These are phyloP conservation scores for Pangasius sanitwongsei DNA, from an alignment of 2,797 vertebrate species.

Conservation along the genomic window DNA sequence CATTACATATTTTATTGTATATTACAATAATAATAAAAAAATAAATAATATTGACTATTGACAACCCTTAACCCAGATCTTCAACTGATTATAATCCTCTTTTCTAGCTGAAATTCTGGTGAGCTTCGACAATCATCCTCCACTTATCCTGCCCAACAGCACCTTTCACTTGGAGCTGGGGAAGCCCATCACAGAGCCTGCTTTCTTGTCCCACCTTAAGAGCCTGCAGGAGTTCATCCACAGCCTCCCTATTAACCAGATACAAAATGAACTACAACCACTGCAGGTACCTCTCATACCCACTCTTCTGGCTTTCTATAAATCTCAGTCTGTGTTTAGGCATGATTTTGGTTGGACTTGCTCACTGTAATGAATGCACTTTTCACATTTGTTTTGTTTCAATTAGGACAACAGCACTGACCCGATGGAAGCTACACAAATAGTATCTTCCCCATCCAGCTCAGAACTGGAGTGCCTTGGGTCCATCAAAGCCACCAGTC, in stretches of 20 bases:
- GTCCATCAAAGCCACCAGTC: constrained; percentile 2
- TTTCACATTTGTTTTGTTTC: neutral
- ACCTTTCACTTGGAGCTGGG: constrained; percentile 76
- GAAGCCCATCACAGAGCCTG: constrained; percentile 66
- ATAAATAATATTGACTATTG: neutral
- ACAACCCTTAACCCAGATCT: neutral
- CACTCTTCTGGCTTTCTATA: neutral
- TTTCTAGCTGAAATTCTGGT: constrained; percentile 76
- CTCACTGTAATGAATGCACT: neutral
- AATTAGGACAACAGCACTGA: constrained; percentile 38
- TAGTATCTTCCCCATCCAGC: neutral
- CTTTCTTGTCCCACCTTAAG: constrained; percentile 69
- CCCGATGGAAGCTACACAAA: constrained; percentile 5
- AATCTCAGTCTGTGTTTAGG: neutral
- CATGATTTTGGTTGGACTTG: neutral
- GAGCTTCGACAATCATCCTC: constrained; percentile 80
- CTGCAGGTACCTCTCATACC: constrained; percentile 14
- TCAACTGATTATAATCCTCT: neutral
- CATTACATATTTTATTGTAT: neutral
- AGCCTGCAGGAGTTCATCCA: constrained; percentile 68
- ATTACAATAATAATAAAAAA: neutral
- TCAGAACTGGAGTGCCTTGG: constrained; percentile 16
- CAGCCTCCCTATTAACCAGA: constrained; percentile 49
- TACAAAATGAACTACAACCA: constrained; percentile 12
- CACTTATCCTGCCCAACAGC: constrained; percentile 76